Base-by-base conservation (phyloP, 92 coral and sea anemone species). In the Blastomussa wellsi region DNA sequence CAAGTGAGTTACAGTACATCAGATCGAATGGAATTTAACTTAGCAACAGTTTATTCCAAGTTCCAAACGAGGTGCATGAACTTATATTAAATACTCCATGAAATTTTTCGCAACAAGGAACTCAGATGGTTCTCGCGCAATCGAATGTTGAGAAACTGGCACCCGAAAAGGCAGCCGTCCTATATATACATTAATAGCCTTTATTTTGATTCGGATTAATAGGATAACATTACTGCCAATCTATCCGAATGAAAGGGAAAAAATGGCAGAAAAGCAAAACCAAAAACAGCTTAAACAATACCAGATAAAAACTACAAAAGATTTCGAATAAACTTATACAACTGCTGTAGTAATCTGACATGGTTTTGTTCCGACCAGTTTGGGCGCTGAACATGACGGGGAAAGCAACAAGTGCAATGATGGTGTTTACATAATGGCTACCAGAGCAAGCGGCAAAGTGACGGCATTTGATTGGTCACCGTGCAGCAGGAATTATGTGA, bases 401-500 rank as follows among this genome's bases (percentile, higher is more conserved):
- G 86, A 80, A 48, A 89, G 93, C 6, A 91, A 91, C 78, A 66
- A 49, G 13, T 92, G 95, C 60, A 78, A 77, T 20, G 81, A 90
- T 60, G 91, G 85, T 39, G 93, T 90, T 22, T 77, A 92, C 82
- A 76, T 92, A 72, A 92, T 92, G 95, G 93, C 95, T 31, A 84
- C 93, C 1, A 74, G 74, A 60, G 95, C 95, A 32, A 86, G 91
- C 62, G 95, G 95, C 0, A 86, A 90, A 81, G 28, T 77, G n/a
- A 86, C 93, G 1, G 95, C 93, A 5, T 92, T 86, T 80, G 84
- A 83, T 72, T 92, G 95, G 95, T 92, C 95, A 29, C 33, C 90
- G 28, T 92, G 95, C 77, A 92, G 93, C 82, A 31, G 84, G 37
- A 71, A 76, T 22, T 92, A 89, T 72, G 81, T 92, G 62, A 75